Evolutionary conservation across 2,888 invertebrate genomes (phyloP), one percentile per base, ranked within the genome.

Genomic region (Scaptomyza cyrtandrae): DNA sequence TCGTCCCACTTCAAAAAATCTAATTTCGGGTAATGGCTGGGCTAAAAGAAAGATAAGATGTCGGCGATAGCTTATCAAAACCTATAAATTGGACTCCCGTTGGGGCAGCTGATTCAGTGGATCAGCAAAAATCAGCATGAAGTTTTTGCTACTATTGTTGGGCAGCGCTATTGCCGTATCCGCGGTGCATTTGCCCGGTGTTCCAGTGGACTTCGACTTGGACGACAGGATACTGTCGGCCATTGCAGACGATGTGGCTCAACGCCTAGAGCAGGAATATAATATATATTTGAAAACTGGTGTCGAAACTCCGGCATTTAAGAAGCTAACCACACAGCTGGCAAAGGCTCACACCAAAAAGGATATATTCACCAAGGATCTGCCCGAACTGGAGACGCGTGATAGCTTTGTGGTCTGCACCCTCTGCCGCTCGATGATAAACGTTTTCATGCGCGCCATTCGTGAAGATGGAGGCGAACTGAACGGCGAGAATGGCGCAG

Each of bases 391-490:
- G 16, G 80, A 81, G 3, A 19, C 71, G 0, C 63, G 72, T 13
- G 86, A 91, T 62, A 75, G 85, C 56, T 88, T 89, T 27, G 78
- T 90, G 1, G 35, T 80, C 0, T 91, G 92, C 50, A 84, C 89
- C 1, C 58, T 88, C 4, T 91, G 91, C 45, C 88, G 90, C 0
- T 85, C 92, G 1, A 67, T 83, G 0, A 71, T 84, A 6, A 85
- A 77, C 3, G 78, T 91, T 0, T 6, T 90, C 0, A 61, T 79
- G 0, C 85, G 92, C 1, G 90, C 92, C 9, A 90, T 94, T 9
- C 93, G 93, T 0, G 92, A 93, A 0, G 94, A 94, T 0, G 90
- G 91, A 11, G 88, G 93, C 0, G 92, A 92, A 33, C 92, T 93
- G 29, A 86, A 73, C 45, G 84, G 79, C 2, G 75, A 86, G 0